These are phyloP conservation scores for Pelvicachromis taeniatus DNA, from an alignment of 2,113 vertebrate genomes.

Conservation along the genomic window DNA sequence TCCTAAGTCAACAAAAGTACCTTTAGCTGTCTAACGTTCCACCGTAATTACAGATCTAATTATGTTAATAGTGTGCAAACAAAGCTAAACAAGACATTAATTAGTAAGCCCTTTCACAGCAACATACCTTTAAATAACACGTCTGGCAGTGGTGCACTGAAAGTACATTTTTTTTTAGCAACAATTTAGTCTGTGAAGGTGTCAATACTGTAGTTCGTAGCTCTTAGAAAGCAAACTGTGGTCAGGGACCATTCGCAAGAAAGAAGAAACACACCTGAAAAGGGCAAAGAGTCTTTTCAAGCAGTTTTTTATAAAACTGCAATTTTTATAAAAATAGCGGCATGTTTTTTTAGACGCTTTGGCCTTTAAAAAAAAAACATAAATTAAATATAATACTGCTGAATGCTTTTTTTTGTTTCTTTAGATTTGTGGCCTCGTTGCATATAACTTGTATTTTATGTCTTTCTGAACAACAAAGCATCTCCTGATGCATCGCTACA, in stretches of 20 bases:
- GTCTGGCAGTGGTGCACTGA: not conserved
- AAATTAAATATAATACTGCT: not conserved
- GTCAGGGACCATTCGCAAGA: not conserved
- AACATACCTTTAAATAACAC: not conserved
- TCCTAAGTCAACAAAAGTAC: constrained; percentile 13
- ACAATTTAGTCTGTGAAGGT: not conserved
- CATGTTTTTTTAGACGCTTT: not conserved
- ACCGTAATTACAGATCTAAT: constrained; percentile 26
- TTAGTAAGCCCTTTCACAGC: not conserved
- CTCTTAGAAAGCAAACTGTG: not conserved
- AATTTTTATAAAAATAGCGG: not conserved
- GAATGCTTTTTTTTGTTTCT: not conserved
- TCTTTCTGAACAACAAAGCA: not conserved
- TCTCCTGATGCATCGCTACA: not conserved
- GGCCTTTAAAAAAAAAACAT: accelerated
- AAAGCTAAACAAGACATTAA: constrained; percentile 23
- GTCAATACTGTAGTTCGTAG: not conserved
- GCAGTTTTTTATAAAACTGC: too few relatives aligned
- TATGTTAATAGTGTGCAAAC: constrained; percentile 21
- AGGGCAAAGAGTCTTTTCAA: not conserved
- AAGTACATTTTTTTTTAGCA: not conserved
- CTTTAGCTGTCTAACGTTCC: not conserved
- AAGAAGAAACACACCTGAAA: not conserved
- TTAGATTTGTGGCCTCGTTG: not conserved
- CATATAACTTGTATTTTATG: not conserved